phyloP scores from a whole-genome alignment of 2,113 vertebrate species.

The Varanus komodoensis region DNA sequence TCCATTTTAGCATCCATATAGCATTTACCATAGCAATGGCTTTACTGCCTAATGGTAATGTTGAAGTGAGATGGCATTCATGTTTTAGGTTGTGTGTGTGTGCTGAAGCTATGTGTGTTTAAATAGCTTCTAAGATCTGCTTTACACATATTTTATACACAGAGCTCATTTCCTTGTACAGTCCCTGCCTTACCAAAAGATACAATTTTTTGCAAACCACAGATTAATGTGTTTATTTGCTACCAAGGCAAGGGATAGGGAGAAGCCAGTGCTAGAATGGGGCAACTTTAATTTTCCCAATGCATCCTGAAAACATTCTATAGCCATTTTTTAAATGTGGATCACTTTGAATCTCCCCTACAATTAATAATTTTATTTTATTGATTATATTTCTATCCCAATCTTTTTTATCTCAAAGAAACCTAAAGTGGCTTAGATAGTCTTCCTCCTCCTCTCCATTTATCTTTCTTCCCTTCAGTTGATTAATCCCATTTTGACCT shows the following conservation, averaged over 20 bases:
- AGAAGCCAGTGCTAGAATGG: neutral
- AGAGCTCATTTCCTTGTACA: neutral
- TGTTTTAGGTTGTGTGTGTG: too few species aligned
- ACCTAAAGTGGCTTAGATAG: too few species aligned
- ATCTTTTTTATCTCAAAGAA: too few species aligned
- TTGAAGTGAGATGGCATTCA: neutral
- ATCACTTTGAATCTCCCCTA: neutral
- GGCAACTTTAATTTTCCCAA: neutral
- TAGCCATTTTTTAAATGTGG: neutral
- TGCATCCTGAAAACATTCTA: neutral
- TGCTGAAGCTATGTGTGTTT: neutral
- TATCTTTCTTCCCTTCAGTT: too few species aligned
- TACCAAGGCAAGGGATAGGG: neutral
- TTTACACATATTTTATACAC: conserved; percentile 2
- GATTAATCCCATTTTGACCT: neutral
- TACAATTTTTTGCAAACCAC: neutral
- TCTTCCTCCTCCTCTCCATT: too few species aligned
- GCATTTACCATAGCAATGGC: neutral
- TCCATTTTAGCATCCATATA: neutral
- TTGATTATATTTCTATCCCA: too few species aligned
- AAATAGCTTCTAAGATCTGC: neutral
- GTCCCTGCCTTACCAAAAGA: neutral
- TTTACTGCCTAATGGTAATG: neutral
- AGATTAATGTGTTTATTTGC: neutral
- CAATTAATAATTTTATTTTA: neutral